These are phyloP conservation scores for Neostethus bicornis DNA, from an alignment of 2,797 vertebrate species.

Conservation along the genomic window DNA sequence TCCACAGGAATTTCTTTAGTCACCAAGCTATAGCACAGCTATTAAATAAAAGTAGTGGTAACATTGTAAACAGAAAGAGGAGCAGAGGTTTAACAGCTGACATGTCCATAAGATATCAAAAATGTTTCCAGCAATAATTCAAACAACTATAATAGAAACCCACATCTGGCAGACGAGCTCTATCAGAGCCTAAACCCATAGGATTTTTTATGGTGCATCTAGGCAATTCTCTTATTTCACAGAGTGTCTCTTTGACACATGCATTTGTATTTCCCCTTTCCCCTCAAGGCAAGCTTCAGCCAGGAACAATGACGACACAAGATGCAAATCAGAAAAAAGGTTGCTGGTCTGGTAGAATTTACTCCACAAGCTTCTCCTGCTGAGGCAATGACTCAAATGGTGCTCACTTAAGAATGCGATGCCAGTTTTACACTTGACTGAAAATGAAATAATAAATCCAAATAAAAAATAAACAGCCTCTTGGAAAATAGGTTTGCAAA, in stretches of 20 bases:
- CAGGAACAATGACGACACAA: slow-evolving; percentile 6
- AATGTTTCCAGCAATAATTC: not conserved
- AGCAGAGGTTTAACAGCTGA: not conserved
- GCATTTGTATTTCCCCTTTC: not conserved
- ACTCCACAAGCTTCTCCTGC: slow-evolving; percentile 6
- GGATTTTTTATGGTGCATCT: not conserved
- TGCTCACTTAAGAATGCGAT: slow-evolving; percentile 10
- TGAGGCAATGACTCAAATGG: slow-evolving; percentile 15
- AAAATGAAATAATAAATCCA: slow-evolving; percentile 26
- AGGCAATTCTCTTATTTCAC: not conserved
- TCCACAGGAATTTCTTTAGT: not conserved
- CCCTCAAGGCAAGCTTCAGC: slow-evolving; percentile 1
- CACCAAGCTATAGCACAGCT: not conserved
- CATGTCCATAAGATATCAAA: not conserved
- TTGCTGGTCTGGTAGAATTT: not conserved
- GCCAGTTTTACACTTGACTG: not conserved
- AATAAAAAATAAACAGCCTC: slow-evolving; percentile 15
- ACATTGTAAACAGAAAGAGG: not conserved
- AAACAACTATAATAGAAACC: not conserved
- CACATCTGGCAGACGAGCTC: not conserved
- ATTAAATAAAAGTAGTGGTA: not conserved
- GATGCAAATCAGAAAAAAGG: slow-evolving; percentile 3
- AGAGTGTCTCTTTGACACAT: not conserved
- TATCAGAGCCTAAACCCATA: not conserved
- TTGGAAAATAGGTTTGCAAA: not conserved